Evolutionary conservation across 2,888 invertebrate species (phyloP), one percentile per base, ranked within the genome.

Genomic region (Cosmia pyralina): DNA sequence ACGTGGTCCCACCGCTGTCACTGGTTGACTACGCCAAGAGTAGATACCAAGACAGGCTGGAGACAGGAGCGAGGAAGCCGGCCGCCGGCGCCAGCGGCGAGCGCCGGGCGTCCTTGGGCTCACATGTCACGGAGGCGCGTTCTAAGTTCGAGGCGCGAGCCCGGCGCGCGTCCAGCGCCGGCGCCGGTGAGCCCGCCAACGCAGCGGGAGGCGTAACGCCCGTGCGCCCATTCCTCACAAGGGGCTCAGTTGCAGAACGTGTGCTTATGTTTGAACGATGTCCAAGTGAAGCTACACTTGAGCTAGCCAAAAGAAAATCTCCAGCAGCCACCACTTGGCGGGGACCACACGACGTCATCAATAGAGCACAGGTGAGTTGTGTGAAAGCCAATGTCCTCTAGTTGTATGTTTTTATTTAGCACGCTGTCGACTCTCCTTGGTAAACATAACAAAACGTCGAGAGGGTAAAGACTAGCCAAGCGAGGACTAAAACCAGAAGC

Each of bases 251-350:
- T 4, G 98, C 98, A 41, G 99, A 99, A 91, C 96, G 98, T 64
- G 98, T 98, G 81, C 97, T 98, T 82, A 98, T 98, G 94, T 99
- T 99, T 92, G 99, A 99, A 94, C 97, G 98, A 93, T 98, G 98
- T 89, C 98, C 98, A 53, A 98, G 98, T 90, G 98, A 98, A 91
- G 95, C 98, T 76, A 95, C 98, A 64, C 92, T 98, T 85, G 97
- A 98, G 88, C 89, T 96, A 59, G 96, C 96, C 59, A 98, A 98
- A 91, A 96, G 97, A 82, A 97, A 97, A 88, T 94, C 97, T 73
- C 96, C 95, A 57, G 95, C 94, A 46, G 95, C 96, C 46, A 93
- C 95, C n/a, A 95, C 96, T 59, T 96, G 96, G 97, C 89, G 96
- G 95, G 92, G 96, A 96, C 89, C 96, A 90, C 88, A 96, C 94